Evolutionary conservation across 2,113 vertebrate species (phyloP).

Genomic region (Isurus oxyrinchus): DNA sequence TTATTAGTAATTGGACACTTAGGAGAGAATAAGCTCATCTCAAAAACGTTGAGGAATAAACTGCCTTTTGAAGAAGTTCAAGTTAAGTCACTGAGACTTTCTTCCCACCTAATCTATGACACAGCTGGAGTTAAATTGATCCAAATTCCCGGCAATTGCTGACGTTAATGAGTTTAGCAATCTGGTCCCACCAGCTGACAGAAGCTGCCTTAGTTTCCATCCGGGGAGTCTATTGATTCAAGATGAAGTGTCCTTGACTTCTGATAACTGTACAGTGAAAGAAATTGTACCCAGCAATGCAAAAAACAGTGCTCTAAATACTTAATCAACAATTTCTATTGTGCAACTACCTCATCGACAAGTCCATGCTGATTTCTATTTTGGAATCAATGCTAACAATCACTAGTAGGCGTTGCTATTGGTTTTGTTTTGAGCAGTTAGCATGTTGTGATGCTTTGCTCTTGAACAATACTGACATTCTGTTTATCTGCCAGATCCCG

Average conservation of each 20-base stretch:
- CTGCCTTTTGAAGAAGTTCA: neutral
- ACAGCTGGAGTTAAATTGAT: slow-evolving; percentile 26
- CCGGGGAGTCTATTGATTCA: neutral
- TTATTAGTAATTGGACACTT: neutral
- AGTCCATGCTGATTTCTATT: neutral
- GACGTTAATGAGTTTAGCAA: slow-evolving; percentile 26
- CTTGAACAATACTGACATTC: neutral
- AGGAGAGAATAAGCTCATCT: neutral
- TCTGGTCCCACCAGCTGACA: neutral
- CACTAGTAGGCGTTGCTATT: neutral
- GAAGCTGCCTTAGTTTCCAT: neutral
- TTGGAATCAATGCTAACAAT: neutral
- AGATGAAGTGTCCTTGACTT: neutral
- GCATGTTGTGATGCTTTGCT: neutral
- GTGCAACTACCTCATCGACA: neutral
- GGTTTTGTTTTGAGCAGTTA: neutral
- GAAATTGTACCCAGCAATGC: neutral
- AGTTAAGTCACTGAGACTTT: neutral
- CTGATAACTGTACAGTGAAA: neutral
- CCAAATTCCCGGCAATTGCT: neutral
- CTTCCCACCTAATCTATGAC: slow-evolving; percentile 23
- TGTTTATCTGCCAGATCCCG: neutral
- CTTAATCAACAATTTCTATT: slow-evolving; percentile 5
- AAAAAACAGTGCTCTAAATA: neutral
- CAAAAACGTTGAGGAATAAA: neutral